Base-by-base conservation (phyloP, 2,797 vertebrate species). In the Corythornis leucogaster region DNA sequence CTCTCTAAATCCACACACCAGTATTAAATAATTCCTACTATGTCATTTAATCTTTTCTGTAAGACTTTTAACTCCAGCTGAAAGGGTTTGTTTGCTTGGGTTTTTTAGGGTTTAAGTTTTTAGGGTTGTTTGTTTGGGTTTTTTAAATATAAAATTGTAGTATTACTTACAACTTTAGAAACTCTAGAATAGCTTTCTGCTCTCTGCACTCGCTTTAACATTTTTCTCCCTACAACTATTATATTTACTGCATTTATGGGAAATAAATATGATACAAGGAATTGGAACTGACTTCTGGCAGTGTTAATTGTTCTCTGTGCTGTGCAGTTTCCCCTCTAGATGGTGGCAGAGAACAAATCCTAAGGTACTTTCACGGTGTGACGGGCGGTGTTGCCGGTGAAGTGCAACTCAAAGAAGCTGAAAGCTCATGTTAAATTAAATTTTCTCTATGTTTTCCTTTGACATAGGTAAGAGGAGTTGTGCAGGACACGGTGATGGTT, bases 331-430 rank as follows among this genome's bases (percentile, higher is more conserved):
- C 24, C 78, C 95, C 94, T 95, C 87, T 97, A 96, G 96, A 86
- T 96, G 96, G 95, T 48, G 92, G 94, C 87, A 97, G 92, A 94
- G 89, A 97, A 93, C 85, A 90, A 80, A 85, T 30, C 86, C 87
- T 46, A 43, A n/a, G 21, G 21, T 74, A 50, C 19, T 61, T 43
- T 6, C 33, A 8, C 85, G 63, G 55, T 51, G 58, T 31, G 54
- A 15, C 6, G 8, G 24, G 12, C 11, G 53, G 16, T 25, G 28
- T 30, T 50, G 71, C 25, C 2, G 1, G 21, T 28, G 24, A 75
- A 80, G 38, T 50, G 38, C 15, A 68, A 57, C 4, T 58, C 61
- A 74, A 73, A 91, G 48, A 69, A 73, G 17, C 31, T 54, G 68
- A 55, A 64, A 93, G 81, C 19, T 80, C 15, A 17, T 11, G 45